These are phyloP conservation scores for Thalassarche chlororhynchos DNA, from an alignment of 2,113 vertebrate species.

Conservation along the genomic window DNA sequence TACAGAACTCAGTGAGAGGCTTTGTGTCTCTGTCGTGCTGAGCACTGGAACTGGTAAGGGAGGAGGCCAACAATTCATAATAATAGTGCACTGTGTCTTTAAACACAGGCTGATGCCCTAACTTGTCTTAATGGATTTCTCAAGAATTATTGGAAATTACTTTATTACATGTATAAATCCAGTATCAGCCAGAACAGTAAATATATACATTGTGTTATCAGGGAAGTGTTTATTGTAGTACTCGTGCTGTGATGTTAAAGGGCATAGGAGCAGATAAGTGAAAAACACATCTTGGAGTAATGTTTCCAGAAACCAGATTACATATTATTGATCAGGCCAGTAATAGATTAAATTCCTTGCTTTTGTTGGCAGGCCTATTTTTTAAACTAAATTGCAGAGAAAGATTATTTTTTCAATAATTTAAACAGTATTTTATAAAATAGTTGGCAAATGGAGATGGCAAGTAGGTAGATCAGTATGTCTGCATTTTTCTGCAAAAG, in stretches of 20 bases:
- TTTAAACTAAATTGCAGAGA: background rate
- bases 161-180: slow-evolving; percentile 1
- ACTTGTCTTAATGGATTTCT: background rate
- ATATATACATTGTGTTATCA: slow-evolving; percentile 9
- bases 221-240: background rate
- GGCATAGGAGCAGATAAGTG: background rate
- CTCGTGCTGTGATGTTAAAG: background rate
- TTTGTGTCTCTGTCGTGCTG: background rate
- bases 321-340: background rate
- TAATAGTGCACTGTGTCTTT: background rate
- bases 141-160: slow-evolving; percentile 7
- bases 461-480: background rate
- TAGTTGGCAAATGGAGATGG: background rate
- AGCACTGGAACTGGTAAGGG: background rate
- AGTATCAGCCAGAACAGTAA: background rate
- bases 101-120: background rate
- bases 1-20: background rate
- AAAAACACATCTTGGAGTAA: slow-evolving; percentile 14
- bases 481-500: background rate
- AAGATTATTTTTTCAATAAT: background rate
- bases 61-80: background rate
- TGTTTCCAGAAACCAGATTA: slow-evolving; percentile 34
- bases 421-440: background rate
- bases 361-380: slow-evolving; percentile 17
- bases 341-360: background rate